Base-by-base conservation (phyloP, 2,888 invertebrate genomes). In the Sinodicranocentrus sp. region DNA sequence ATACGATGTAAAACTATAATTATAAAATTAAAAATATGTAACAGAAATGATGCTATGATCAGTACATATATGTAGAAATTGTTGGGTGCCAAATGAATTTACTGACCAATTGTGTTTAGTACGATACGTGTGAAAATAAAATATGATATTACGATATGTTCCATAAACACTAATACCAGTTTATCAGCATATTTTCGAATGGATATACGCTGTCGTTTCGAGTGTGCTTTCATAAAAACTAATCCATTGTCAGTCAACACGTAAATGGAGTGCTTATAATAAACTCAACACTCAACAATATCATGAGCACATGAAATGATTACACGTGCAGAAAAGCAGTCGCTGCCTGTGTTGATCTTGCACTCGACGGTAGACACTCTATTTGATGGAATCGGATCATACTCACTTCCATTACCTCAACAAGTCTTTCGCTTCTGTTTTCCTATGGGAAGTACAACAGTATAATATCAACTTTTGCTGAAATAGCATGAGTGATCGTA, bases 401-500 rank as follows among this genome's bases (percentile, higher is more conserved):
- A 33, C 33, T 33, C 33, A 33, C 3, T 10, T 6, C 3, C 3
- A 33, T 33, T 10, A 3, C 5, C 33, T 10, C 33, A 33, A 10
- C 33, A 33, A 6, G 5, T 10, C 33, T 10, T 33, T n/a, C n/a
- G n/a, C 33, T 33, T 15, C 10, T 10, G 48, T n/a, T 10, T n/a
- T 48, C 2, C 15, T 48, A 10, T 23, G 25, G 17, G 21, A 21
- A 21, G 19, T 23, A n/a, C n/a, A n/a, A n/a, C n/a, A n/a, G n/a
- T n/a, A n/a, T n/a, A n/a, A n/a, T n/a, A n/a, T n/a, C n/a, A 21
- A 54, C 21, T 1, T 54, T 57, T 25, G 13, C 21, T 67, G 48
- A 21, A 67, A 67, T 44, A 44, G 21, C 21, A 23, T 67, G 23
- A 43, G 21, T 39, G 44, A 39, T 44, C 63, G 39, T 63, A 39